Conservation (phyloP, 1,140 invertebrate genomes). For the Bombus pascuorum region DNA sequence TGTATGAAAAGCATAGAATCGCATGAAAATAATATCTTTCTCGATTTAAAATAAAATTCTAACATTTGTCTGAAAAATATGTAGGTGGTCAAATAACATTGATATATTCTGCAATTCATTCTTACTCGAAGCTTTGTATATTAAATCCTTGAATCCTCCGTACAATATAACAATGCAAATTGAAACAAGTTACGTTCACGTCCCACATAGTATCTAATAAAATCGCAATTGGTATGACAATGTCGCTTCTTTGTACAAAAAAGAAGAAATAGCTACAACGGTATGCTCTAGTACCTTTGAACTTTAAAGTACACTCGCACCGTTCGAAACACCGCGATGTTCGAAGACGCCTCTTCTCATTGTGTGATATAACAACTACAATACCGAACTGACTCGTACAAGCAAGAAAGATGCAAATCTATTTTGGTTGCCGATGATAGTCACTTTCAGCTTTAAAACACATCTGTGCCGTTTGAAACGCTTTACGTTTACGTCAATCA, state of each 20-base stretch:
- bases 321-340: background rate
- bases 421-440: background rate
- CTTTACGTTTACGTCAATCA: background rate
- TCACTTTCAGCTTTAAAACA: background rate
- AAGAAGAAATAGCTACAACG: background rate
- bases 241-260: background rate
- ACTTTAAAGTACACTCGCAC: background rate
- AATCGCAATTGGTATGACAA: background rate
- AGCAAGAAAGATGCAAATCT: background rate
- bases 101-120: background rate
- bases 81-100: background rate
- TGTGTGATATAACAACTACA: background rate
- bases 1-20: too few relatives aligned
- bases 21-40: background rate
- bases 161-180: background rate
- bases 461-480: background rate
- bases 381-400: background rate
- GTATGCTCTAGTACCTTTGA: background rate
- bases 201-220: background rate
- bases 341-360: conserved; percentile 3
- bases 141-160: too few relatives aligned
- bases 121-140: background rate
- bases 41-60: background rate
- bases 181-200: background rate
- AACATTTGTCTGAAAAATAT: background rate